phyloP scores from a whole-genome alignment of 2,797 vertebrate species.

The Dromococcyx pavoninus region DNA sequence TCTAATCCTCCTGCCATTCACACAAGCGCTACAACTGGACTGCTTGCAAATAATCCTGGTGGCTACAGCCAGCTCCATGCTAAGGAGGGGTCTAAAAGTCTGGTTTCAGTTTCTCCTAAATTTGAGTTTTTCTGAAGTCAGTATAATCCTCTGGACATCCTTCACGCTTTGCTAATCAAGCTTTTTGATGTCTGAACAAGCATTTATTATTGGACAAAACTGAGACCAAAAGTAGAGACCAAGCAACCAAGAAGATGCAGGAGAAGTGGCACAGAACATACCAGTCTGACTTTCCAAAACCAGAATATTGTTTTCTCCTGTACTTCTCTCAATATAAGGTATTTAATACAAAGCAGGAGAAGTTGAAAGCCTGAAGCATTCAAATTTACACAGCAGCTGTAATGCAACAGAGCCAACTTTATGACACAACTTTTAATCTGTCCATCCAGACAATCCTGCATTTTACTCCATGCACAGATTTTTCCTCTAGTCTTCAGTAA shows the following conservation, averaged over 20 bases:
- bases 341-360: not conserved
- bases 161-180: not conserved
- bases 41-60: not conserved
- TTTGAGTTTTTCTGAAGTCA: not conserved
- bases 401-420: not conserved
- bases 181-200: not conserved
- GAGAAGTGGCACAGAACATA: not conserved
- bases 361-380: not conserved
- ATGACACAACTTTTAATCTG: not conserved
- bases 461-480: not conserved
- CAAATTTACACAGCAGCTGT: not conserved
- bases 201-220: not conserved
- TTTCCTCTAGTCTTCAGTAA: not conserved
- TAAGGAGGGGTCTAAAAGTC: not conserved
- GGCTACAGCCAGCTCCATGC: not conserved
- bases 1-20: not conserved
- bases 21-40: not conserved
- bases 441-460: not conserved
- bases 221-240: not conserved
- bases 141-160: not conserved
- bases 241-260: not conserved
- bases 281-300: not conserved
- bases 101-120: not conserved
- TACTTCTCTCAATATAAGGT: not conserved
- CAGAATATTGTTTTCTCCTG: not conserved